Conservation (phyloP, 2,797 vertebrate genomes). For the Lemur catta region DNA sequence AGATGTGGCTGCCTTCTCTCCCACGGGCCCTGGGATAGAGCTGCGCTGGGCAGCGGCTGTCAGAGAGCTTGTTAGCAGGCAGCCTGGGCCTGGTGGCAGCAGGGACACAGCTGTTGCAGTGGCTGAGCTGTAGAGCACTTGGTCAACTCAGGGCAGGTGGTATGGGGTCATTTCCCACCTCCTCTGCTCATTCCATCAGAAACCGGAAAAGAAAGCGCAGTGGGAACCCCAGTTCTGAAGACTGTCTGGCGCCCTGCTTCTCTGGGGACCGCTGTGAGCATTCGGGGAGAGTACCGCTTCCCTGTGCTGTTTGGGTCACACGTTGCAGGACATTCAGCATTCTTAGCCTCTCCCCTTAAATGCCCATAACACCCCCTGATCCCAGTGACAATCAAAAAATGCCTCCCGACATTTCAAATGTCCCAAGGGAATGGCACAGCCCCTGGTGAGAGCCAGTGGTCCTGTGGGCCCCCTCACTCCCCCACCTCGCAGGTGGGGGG, state of each 20-base stretch:
- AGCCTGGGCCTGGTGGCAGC: background rate
- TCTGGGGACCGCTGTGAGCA: background rate
- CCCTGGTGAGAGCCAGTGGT: background rate
- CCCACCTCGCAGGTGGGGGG: accelerated
- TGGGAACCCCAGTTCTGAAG: background rate
- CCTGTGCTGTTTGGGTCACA: accelerated
- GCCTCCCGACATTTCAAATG: background rate
- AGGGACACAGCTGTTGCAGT: slow-evolving; percentile 30
- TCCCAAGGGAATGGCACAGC: background rate
- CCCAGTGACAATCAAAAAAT: background rate
- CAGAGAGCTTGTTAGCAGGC: slow-evolving; percentile 5
- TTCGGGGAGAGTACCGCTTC: background rate
- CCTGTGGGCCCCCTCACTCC: background rate
- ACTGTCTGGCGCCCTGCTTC: background rate
- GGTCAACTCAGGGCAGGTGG: background rate
- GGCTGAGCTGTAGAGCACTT: background rate
- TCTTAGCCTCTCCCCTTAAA: background rate
- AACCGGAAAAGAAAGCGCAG: background rate
- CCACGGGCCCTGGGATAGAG: background rate
- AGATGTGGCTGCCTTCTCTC: background rate
- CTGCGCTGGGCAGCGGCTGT: background rate
- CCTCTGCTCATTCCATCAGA: background rate
- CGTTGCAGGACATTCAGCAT: background rate
- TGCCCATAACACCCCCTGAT: background rate
- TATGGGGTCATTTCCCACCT: background rate